Percentiles rank a stretch among this genome's conserved stretches.
Conservation (phyloP, 2,888 invertebrate genomes). For the Sarcophaga carnaria region DNA sequence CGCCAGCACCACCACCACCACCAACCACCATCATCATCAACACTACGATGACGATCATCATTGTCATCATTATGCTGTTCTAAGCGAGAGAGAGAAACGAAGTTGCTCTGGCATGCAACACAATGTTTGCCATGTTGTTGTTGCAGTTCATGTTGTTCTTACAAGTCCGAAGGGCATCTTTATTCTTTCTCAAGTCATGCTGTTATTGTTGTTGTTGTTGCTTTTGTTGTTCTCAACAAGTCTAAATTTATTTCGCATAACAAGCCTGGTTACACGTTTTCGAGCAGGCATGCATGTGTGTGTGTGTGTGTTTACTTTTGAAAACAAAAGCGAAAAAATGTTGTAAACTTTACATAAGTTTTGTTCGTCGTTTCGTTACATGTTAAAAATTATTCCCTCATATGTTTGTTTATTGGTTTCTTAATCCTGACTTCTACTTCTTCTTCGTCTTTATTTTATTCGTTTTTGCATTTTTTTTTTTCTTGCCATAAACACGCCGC, state of each 20-base stretch:
- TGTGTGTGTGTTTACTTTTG: slow-evolving; percentile 43
- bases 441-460: slow-evolving; percentile 14
- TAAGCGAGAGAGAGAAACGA: neutral
- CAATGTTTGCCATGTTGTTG: neutral
- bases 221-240: slow-evolving; percentile 58
- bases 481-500: neutral
- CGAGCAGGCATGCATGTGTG: neutral
- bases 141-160: slow-evolving; percentile 38
- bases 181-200: neutral
- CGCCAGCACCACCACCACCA: neutral
- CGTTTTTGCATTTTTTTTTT: slow-evolving; percentile 42
- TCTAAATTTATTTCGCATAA: slow-evolving; percentile 67
- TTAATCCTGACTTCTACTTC: slow-evolving; percentile 43
- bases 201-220: slow-evolving; percentile 26
- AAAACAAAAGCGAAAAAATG: slow-evolving; percentile 2
- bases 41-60: slow-evolving; percentile 1
- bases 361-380: slow-evolving; percentile 37
- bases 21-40: slow-evolving; percentile 14
- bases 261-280: slow-evolving; percentile 50
- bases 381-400: slow-evolving; percentile 58
- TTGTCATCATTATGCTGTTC: slow-evolving; percentile 13
- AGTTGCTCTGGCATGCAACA: slow-evolving; percentile 48
- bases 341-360: slow-evolving; percentile 57
- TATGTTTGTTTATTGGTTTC: slow-evolving; percentile 62
- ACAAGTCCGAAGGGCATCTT: slow-evolving; percentile 66